Evolutionary conservation across 2,113 vertebrate species (phyloP).

Genomic region (Anser cygnoides): DNA sequence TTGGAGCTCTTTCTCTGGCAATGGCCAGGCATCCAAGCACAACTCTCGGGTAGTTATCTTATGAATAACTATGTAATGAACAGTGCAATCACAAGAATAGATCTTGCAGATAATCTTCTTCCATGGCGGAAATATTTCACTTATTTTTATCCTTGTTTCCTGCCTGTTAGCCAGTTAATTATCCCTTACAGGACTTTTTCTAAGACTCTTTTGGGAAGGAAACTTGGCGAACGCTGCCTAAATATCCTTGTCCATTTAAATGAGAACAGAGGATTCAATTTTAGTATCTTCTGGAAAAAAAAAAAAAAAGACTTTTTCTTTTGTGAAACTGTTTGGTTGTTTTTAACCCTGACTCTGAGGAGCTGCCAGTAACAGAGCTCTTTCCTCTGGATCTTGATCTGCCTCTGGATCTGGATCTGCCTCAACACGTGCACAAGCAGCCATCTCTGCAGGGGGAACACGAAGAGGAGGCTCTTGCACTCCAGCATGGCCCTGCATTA

Average conservation of each 20-base stretch:
- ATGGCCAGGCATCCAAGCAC: neutral
- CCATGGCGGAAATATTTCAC: neutral
- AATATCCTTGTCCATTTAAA: neutral
- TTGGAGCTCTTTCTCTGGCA: neutral
- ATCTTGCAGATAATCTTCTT: neutral
- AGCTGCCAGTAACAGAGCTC: neutral
- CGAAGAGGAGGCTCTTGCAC: neutral
- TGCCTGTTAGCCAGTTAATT: conserved; percentile 30
- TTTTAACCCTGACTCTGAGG: neutral
- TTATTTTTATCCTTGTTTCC: conserved; percentile 42
- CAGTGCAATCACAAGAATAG: neutral
- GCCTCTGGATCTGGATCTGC: neutral
- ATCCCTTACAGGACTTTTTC: conserved; percentile 33
- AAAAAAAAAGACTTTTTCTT: neutral
- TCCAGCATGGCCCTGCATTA: neutral
- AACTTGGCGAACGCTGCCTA: conserved; percentile 13
- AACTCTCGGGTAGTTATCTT: neutral
- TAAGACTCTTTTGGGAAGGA: neutral
- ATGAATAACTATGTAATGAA: neutral
- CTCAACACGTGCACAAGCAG: neutral
- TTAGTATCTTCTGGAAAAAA: neutral
- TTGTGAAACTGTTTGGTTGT: neutral
- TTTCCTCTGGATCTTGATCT: neutral
- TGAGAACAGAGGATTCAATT: conserved; percentile 30
- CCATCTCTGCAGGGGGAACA: neutral